Evolutionary conservation across 2,113 vertebrate genomes (phyloP).

Genomic region (Eira barbara): DNA sequence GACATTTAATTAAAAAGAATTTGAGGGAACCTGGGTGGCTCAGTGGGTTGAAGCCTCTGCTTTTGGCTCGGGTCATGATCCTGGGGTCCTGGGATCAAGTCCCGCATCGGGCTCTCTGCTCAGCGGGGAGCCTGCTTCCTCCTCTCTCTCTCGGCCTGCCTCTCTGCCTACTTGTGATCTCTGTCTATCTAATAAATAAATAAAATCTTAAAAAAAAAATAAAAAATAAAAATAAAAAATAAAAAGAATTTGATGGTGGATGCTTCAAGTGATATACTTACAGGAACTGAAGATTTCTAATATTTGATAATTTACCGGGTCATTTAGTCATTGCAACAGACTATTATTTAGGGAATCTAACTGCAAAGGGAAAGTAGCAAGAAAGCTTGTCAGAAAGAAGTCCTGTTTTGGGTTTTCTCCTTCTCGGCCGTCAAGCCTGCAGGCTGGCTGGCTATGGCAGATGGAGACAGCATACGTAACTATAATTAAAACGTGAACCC

Average conservation of each 20-base stretch:
- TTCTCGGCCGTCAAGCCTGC: background rate
- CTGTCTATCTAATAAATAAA: too few relatives aligned
- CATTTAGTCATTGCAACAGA: slow-evolving; percentile 75
- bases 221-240: too few relatives aligned
- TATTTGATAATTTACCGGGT: slow-evolving; percentile 87
- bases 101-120: too few relatives aligned
- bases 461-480: background rate
- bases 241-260: slow-evolving; percentile 89
- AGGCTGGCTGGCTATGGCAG: slow-evolving; percentile 26
- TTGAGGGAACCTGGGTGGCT: too few relatives aligned
- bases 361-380: slow-evolving; percentile 82
- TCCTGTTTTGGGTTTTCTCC: background rate
- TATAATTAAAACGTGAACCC: slow-evolving; percentile 57
- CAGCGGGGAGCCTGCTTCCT: too few relatives aligned
- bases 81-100: too few relatives aligned
- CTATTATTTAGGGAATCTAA: slow-evolving; percentile 85
- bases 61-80: too few relatives aligned
- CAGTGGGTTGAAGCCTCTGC: too few relatives aligned
- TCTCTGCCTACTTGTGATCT: too few relatives aligned
- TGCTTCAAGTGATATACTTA: slow-evolving; percentile 84
- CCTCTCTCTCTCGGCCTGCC: too few relatives aligned
- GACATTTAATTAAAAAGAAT: slow-evolving; percentile 90
- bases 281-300: slow-evolving; percentile 85
- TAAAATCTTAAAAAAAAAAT: too few relatives aligned
- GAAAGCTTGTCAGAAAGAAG: slow-evolving; percentile 71